Base-by-base conservation (phyloP, 1,140 invertebrate genomes). In the Popillia japonica region DNA sequence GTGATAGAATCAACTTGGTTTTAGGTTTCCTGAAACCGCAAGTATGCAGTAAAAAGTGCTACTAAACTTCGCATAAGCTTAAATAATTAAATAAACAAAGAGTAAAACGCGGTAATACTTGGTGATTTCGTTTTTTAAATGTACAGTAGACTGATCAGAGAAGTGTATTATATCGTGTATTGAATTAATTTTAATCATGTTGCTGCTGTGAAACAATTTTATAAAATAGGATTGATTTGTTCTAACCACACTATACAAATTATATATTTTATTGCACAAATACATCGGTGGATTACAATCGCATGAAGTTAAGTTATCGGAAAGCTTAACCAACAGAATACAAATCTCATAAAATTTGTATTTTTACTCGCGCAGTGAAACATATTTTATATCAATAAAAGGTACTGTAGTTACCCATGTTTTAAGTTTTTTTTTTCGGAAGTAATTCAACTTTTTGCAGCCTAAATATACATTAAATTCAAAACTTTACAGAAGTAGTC, bases 131-230 rank as follows among this genome's bases (percentile, higher is more conserved):
- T 74, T 72, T 79, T 80, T 79, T 79, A 80, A 80, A 73, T 83
- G 82, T 83, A 82, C 79, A 83, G 82, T 48, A 80, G 82, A 83
- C 82, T 83, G 80, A 82, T 80, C 40, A 68, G 20, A 34, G 9
- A 14, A 68, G 22, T 34, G 61, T 68, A 68, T 27, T 68, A 68
- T 23, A 68, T 68, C 81, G 80, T 80, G n/a, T 78, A 79, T 79
- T 77, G 27, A 80, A 81, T 74, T 75, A 78, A 78, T 77, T 79
- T 79, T 80, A 80, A 79, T 80, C 78, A 77, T 78, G 80, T 81
- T 81, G 78, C 80, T 78, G 77, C 77, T 78, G 44, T 27, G 68
- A 74, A 78, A 7, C 34, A 17, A 77, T 77, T 34, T 77, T 8
- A 77, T 34, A 34, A 34, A 34, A 2, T 34, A 2, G 22, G 23